Base-by-base conservation (phyloP, 1,140 invertebrate genomes). In the Holotrichia oblita region DNA sequence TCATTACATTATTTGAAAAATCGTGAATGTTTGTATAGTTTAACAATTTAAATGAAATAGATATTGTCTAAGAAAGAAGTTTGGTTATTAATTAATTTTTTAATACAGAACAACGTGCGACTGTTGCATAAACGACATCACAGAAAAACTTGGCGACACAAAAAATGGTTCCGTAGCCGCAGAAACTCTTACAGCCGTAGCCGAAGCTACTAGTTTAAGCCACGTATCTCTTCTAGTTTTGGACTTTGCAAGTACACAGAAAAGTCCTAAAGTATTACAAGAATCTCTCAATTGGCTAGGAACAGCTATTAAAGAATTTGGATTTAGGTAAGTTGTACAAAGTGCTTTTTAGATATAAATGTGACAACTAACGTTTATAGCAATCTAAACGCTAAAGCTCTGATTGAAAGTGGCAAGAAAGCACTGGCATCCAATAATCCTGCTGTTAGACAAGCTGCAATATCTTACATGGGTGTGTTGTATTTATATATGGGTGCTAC, bases 201-300 rank as follows among this genome's bases (percentile, higher is more conserved):
- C 94, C 0, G 95, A 97, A 83, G 92, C 93, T 0, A 93, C 92
- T 20, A 92, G 90, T 48, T 87, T 98, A 22, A 94, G 96, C 77
- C 92, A 92, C 80, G 91, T 97, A 0, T 89, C 93, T 7, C 90
- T 90, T 61, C 91, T 93, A 84, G 91, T 94, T 4, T 83, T 95
- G 0, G 89, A 91, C 6, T 93, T 91, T 85, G 93, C 94, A 0
- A 95, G 97, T 85, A 93, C 91, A 84, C 95, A 97, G 86, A 97
- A 97, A 87, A 98, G 94, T 86, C 97, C 97, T 0, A 97, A 97
- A 86, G 95, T 97, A 42, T 95, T 97, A 82, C 92, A 94, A 12
- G 95, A 97, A 87, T 90, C 94, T 73, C 89, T 97, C 17, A 88
- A 91, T 40, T 97, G 96, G 96, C 87, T 97, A 41, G 88, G 91